Evolutionary conservation across 2,113 vertebrate species (phyloP).

Genomic region (Polyodon spathula): DNA sequence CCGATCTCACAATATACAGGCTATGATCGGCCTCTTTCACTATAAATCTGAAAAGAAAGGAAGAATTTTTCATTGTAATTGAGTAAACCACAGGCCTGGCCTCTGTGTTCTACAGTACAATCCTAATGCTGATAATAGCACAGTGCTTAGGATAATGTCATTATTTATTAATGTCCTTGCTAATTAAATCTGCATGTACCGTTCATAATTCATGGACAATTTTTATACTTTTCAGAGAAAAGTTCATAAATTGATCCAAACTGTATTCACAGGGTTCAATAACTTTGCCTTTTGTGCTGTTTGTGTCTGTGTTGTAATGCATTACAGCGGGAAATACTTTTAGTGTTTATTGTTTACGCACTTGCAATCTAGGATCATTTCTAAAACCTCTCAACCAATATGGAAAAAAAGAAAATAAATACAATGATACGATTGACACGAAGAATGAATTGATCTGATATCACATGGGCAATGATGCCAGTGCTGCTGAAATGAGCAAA

Average conservation of each 20-base stretch:
- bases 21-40: too few species aligned
- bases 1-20: too few species aligned
- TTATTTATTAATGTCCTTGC: conserved; percentile 44
- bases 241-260: conserved; percentile 39
- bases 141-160: conserved; percentile 41
- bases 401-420: too few species aligned
- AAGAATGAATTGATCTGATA: too few species aligned
- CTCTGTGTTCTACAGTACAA: neutral
- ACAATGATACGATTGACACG: too few species aligned
- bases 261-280: conserved; percentile 33
- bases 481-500: too few species aligned
- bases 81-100: neutral
- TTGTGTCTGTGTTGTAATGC: neutral
- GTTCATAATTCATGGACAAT: conserved; percentile 45
- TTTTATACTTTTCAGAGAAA: conserved; percentile 37
- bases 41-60: too few species aligned
- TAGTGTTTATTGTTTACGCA: too few species aligned
- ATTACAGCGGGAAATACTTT: neutral
- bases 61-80: too few species aligned
- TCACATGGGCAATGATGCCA: too few species aligned
- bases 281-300: conserved; percentile 18
- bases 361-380: too few species aligned
- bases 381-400: too few species aligned
- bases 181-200: conserved; percentile 44
- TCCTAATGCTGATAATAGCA: conserved; percentile 22